Conservation (phyloP, 2,888 invertebrate species). For the Pammene fasciana region DNA sequence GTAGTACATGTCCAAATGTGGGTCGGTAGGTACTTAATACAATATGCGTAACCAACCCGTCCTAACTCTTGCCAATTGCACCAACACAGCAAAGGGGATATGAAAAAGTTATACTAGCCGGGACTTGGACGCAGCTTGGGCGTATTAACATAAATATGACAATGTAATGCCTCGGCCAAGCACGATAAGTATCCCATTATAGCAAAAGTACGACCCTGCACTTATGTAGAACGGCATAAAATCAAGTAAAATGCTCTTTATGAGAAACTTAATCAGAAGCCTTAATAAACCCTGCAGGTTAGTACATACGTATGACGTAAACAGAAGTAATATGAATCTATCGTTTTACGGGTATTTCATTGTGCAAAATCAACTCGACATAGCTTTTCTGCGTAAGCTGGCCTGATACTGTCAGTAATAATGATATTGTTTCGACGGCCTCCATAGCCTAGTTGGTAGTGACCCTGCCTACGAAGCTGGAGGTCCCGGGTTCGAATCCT, state of each 20-base stretch:
- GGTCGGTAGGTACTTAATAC: neutral
- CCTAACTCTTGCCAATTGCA: conserved; percentile 23
- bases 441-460: too few relatives aligned
- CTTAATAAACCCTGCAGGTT: neutral
- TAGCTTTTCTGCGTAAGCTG: too few relatives aligned
- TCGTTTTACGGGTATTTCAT: too few relatives aligned
- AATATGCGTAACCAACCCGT: neutral
- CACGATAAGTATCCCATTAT: conserved; percentile 37
- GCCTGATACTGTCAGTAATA: too few relatives aligned
- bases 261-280: conserved; percentile 20
- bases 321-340: neutral
- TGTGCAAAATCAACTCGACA: too few relatives aligned
- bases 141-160: conserved; percentile 45
- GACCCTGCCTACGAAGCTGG: too few relatives aligned
- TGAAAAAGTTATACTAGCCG: conserved; percentile 50
- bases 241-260: conserved; percentile 10
- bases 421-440: too few relatives aligned
- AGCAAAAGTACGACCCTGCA: conserved; percentile 32
- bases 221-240: conserved; percentile 18
- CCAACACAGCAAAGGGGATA: conserved; percentile 45
- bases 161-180: conserved; percentile 37
- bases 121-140: conserved; percentile 42
- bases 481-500: too few relatives aligned
- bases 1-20: neutral
- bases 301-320: neutral